These are phyloP conservation scores for Tortricodes alternella DNA, from an alignment of 2,888 invertebrate species.

Conservation along the genomic window DNA sequence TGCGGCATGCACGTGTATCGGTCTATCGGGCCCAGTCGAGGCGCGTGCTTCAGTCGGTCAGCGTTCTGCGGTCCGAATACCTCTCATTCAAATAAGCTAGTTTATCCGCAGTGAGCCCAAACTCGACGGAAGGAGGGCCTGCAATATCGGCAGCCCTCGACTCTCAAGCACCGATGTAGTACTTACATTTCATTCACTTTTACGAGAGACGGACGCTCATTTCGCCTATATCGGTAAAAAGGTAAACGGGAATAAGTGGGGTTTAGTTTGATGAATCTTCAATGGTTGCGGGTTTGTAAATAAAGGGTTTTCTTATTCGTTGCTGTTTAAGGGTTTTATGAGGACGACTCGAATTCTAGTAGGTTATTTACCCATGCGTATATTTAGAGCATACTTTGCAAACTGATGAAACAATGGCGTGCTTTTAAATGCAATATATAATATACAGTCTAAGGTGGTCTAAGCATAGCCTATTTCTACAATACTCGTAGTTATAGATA, in stretches of 20 bases:
- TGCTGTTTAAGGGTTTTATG: neutral
- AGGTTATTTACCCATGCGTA: neutral
- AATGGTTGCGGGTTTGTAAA: conserved; percentile 11
- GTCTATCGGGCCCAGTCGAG: conserved; percentile 42
- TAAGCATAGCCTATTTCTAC: too few relatives aligned
- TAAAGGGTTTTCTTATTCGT: conserved; percentile 2
- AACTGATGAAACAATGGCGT: neutral
- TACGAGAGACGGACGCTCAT: conserved; percentile 18
- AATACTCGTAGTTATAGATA: neutral
- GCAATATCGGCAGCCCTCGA: conserved; percentile 15
- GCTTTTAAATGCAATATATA: too few relatives aligned
- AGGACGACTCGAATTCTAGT: neutral
- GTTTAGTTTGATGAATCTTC: conserved; percentile 25
- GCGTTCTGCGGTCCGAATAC: conserved; percentile 53
- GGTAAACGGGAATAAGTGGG: conserved; percentile 17
- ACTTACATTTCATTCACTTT: conserved; percentile 26
- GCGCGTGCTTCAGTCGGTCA: conserved; percentile 45
- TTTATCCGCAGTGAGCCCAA: conserved; percentile 39
- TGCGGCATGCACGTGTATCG: conserved; percentile 44
- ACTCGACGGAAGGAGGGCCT: conserved; percentile 4
- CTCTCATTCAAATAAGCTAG: conserved; percentile 56
- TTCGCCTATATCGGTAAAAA: conserved; percentile 18
- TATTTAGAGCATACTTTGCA: neutral
- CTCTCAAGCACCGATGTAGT: conserved; percentile 1
- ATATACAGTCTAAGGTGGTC: too few relatives aligned